These are phyloP conservation scores for Myotis davidii DNA, from an alignment of 2,113 vertebrate genomes.

Conservation along the genomic window DNA sequence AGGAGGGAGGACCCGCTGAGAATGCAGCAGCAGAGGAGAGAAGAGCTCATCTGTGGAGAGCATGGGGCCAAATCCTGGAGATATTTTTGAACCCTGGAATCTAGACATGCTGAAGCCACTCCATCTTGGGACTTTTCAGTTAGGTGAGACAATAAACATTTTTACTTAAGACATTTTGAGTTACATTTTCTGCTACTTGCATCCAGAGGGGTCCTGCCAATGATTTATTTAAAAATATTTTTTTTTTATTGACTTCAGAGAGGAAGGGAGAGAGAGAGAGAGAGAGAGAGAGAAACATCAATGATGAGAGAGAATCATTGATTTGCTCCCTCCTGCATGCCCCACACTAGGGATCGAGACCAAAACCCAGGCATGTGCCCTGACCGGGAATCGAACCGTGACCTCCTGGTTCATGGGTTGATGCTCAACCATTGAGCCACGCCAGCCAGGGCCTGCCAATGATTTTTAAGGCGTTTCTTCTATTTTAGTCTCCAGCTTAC, in stretches of 20 bases:
- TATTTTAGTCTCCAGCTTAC: constrained; percentile 10
- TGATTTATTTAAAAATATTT: not conserved
- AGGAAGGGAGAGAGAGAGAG: no score
- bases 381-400: no score
- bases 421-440: no score
- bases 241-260: no score
- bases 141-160: constrained; percentile 17
- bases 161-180: constrained; percentile 36
- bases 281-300: no score
- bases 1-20: not conserved
- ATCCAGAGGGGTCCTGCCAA: not conserved
- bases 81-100: constrained; percentile 23
- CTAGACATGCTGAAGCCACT: not conserved
- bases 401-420: no score
- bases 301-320: no score
- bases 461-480: constrained; percentile 51
- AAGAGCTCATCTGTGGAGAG: not conserved
- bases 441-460: not conserved
- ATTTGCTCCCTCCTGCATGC: no score
- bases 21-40: not conserved
- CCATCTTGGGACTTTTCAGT: not conserved
- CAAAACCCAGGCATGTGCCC: no score
- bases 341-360: no score
- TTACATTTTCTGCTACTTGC: constrained; percentile 56
- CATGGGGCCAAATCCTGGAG: not conserved